Conservation (phyloP, 2,113 vertebrate genomes). For the Zeus faber region DNA sequence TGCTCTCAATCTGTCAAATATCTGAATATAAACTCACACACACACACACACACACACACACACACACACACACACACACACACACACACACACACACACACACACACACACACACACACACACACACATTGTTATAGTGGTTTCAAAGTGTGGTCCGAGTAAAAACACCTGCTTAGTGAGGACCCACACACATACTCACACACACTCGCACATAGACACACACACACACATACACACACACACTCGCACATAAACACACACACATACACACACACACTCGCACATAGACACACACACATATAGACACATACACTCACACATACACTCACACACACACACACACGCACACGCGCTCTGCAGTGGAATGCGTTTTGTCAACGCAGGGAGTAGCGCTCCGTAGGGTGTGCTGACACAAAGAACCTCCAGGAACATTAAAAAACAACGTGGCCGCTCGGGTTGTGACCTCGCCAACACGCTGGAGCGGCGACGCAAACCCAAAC, state of each 20-base stretch:
- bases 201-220: no score
- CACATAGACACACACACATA: slow-evolving; percentile 31
- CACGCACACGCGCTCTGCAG: slow-evolving; percentile 33
- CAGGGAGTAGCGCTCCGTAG: slow-evolving; percentile 35
- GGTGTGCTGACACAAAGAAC: slow-evolving; percentile 50
- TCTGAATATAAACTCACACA: no score
- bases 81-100: neutral
- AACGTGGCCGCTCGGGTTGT: no score
- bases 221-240: no score
- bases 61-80: neutral
- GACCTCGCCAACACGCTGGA: no score
- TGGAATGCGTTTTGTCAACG: slow-evolving; percentile 48
- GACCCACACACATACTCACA: slow-evolving; percentile 27
- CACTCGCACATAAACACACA: neutral
- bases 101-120: slow-evolving; percentile 29
- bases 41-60: no score
- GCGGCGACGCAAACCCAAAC: no score
- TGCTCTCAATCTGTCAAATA: no score
- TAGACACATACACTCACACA: slow-evolving; percentile 2
- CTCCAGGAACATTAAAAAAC: no score
- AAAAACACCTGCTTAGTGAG: no score
- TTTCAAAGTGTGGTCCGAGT: no score
- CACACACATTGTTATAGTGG: no score
- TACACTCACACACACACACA: slow-evolving; percentile 33
- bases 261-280: neutral